These are phyloP conservation scores for Mayetiola destructor DNA, from an alignment of 2,888 invertebrate genomes.

Conservation along the genomic window DNA sequence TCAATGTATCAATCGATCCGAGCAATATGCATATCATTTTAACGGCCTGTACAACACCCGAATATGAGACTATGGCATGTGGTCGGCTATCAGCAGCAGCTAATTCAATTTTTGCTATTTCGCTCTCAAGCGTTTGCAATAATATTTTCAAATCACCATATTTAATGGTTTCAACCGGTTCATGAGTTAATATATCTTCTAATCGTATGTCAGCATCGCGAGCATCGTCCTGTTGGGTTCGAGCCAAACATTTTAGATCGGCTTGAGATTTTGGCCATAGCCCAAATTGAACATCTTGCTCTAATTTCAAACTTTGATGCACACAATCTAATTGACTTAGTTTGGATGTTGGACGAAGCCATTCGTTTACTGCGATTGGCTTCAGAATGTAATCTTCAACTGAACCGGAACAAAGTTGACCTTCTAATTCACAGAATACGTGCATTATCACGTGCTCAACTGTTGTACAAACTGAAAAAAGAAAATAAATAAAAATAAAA, in stretches of 20 bases:
- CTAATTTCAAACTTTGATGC: slow-evolving; percentile 82
- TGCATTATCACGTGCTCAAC: slow-evolving; percentile 76
- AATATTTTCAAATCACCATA: slow-evolving; percentile 75
- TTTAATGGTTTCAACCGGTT: slow-evolving; percentile 56
- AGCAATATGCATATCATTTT: slow-evolving; percentile 84
- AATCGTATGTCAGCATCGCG: slow-evolving; percentile 57
- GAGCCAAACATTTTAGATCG: slow-evolving; percentile 52
- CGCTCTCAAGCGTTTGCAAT: slow-evolving; percentile 68
- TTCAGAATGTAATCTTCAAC: slow-evolving; percentile 47
- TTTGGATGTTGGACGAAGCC: slow-evolving; percentile 66
- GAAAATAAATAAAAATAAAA: slow-evolving; percentile 3
- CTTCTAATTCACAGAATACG: slow-evolving; percentile 67
- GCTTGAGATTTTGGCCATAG: slow-evolving; percentile 50
- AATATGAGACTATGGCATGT: slow-evolving; percentile 43
- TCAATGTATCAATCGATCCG: slow-evolving; percentile 76
- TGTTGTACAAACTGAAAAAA: slow-evolving; percentile 57
- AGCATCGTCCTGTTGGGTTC: slow-evolving; percentile 70
- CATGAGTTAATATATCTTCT: slow-evolving; percentile 66
- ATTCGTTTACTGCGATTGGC: slow-evolving; percentile 70
- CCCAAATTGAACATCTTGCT: slow-evolving; percentile 66
- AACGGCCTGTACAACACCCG: slow-evolving; percentile 74
- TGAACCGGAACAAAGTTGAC: slow-evolving; percentile 45
- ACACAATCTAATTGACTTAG: slow-evolving; percentile 86
- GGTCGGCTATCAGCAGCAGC: slow-evolving; percentile 43
- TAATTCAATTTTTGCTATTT: slow-evolving; percentile 60